phyloP scores from a whole-genome alignment of 2,888 invertebrate genomes.

The Incurvaria masculella region DNA sequence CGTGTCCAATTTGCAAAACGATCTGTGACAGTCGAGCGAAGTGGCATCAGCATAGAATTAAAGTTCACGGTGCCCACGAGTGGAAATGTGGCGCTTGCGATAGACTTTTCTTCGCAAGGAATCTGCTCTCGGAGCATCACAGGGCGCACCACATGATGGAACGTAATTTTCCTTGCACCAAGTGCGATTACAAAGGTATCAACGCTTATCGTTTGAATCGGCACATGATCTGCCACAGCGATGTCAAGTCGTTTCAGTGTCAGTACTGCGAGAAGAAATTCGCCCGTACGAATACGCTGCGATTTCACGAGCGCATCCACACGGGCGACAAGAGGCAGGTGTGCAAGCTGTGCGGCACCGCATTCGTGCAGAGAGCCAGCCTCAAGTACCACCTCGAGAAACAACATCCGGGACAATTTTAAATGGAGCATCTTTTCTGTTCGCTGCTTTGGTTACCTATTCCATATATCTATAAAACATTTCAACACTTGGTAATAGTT shows the following conservation, averaged over 20 bases:
- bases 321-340: conserved; percentile 24
- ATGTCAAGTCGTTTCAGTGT: not conserved
- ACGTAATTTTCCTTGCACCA: not conserved
- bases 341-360: conserved; percentile 17
- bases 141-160: not conserved
- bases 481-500: too few relatives aligned
- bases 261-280: not conserved
- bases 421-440: not conserved
- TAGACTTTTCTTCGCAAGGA: not conserved
- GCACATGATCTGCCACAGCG: conserved; percentile 2
- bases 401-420: not conserved
- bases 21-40: too few relatives aligned
- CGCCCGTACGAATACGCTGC: conserved; percentile 3
- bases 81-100: not conserved
- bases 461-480: too few relatives aligned
- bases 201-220: conserved; percentile 2
- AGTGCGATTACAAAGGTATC: not conserved
- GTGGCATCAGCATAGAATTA: not conserved
- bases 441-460: too few relatives aligned
- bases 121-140: not conserved
- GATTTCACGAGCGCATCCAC: conserved; percentile 27
- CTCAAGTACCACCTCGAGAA: conserved; percentile 6
- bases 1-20: not conserved
- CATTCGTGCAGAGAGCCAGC: conserved; percentile 6
- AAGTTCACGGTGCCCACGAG: not conserved